Base-by-base conservation (phyloP, 2,888 invertebrate species). In the Ametastegia equiseti region DNA sequence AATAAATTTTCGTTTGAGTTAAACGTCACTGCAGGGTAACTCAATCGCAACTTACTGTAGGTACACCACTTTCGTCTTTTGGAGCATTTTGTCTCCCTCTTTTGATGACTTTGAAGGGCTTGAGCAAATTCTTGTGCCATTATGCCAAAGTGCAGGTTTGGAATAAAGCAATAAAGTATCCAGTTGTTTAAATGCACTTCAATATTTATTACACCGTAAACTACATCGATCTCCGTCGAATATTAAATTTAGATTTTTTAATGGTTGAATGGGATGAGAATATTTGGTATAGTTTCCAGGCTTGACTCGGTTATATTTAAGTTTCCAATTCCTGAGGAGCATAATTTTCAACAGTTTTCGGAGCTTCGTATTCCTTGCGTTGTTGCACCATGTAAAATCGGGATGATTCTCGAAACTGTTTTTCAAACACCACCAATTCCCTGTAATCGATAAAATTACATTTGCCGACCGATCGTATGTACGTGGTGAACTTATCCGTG, bases 301-400 rank as follows among this genome's bases (percentile, higher is more conserved):
- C 23, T 39, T 11, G 9, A 23, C 11, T 1, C 1, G 69, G 11
- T 15, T 45, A 45, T 15, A 45, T 33, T 54, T 19, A 75, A 15
- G 11, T 54, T 54, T 50, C 54, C 36, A 54, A 9, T 36, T 54
- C 36, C 7, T 36, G 19, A 30, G 65, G 67, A 50, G 23, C 60
- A 42, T 80, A 73, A 13, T 57, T 73, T 30, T 73, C 39, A 33
- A 82, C 42, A 36, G 50, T 75, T 57, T 63, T 83, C 47, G 63
- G 82, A 33, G 85, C 69, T 71, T 83, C 75, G 79, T 87, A 86
- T 15, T 81, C 82, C 47, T 81, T 65, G 45, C 83, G 82, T 45
- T 83, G 81, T 69, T 88, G 84, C 13, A 86, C 84, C 83, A 81
- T 33, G 27, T 84, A 86, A n/a, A 73, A 85, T 65, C 73, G 71